Evolutionary conservation across 1,140 invertebrate genomes (phyloP), one percentile per base, ranked within the genome.

Genomic region (Drosophila watanabei): DNA sequence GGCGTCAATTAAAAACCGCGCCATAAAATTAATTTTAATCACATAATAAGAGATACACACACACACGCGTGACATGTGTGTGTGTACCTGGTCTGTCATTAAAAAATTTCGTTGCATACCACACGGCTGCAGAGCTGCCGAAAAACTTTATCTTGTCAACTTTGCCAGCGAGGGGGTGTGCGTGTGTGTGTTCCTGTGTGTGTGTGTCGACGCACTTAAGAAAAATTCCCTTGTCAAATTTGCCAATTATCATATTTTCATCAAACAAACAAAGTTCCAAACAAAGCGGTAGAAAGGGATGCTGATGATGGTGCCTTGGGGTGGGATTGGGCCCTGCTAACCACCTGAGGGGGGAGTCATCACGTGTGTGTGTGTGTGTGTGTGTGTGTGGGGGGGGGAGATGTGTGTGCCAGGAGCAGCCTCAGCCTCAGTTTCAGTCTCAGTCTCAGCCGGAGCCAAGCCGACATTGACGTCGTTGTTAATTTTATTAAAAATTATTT

Each of bases 191-290:
- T 41, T 35, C 33, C 18, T 60, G 59, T 35, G 32, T 62, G 20
- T 63, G 66, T 54, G 43, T 30, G 56, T 86, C 80, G 75, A 82
- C 84, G 88, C 87, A 82, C 79, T 90, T 86, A 89, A 92, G 85
- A 92, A 92, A 92, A 92, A 92, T 92, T 92, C 91, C 87, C 84
- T 86, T 91, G 87, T 92, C 91, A 92, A 92, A 92, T 92, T 92
- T 92, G 91, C 91, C 91, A 92, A 92, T 92, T 92, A 92, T 92
- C 91, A 92, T 92, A 92, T 92, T 92, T 92, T 91, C 91, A 89
- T 91, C 91, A 92, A 91, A 92, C 82, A 92, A 92, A 91, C 81
- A 90, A 90, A 90, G 87, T 90, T 89, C 79, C 69, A 66, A 81
- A 69, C 59, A 51, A 54, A 52, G 35, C 24, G 20, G 45, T 59